These are phyloP conservation scores for Unio pictorum DNA, from an alignment of 2,888 invertebrate species.

Conservation along the genomic window DNA sequence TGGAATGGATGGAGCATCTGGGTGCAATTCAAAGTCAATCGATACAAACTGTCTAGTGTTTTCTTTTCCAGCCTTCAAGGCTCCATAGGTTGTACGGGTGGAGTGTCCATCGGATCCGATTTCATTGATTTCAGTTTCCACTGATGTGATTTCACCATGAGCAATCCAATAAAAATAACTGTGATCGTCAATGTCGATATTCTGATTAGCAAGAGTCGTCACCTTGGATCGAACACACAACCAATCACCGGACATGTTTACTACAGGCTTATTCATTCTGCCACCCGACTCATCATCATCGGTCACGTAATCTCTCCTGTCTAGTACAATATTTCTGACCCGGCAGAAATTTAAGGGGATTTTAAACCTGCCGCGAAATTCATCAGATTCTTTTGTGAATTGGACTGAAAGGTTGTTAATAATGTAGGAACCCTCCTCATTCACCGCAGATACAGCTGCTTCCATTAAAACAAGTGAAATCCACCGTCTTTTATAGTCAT, in stretches of 20 bases:
- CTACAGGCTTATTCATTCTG: slow-evolving; percentile 1
- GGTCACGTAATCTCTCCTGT: slow-evolving; percentile 4
- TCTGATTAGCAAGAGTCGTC: background rate
- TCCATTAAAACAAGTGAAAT: slow-evolving; percentile 30
- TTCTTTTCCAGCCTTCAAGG: background rate
- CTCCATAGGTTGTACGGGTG: too few species aligned
- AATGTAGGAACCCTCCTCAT: slow-evolving; percentile 10
- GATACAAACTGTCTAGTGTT: slow-evolving; percentile 2
- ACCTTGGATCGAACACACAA: slow-evolving; percentile 15
- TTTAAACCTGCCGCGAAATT: slow-evolving; percentile 13
- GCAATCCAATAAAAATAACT: background rate
- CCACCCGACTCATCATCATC: background rate
- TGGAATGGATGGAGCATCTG: slow-evolving; percentile 5
- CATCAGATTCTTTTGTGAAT: slow-evolving; percentile 1
- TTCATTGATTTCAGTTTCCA: background rate
- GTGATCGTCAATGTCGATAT: background rate
- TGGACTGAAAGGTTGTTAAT: slow-evolving; percentile 28
- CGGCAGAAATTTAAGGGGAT: slow-evolving; percentile 16
- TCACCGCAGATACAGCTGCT: slow-evolving; percentile 21
- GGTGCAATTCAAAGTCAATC: slow-evolving; percentile 19
- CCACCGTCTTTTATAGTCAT: slow-evolving; percentile 25
- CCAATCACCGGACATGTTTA: slow-evolving; percentile 10
- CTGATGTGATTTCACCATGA: slow-evolving; percentile 11
- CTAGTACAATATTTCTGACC: slow-evolving; percentile 26
- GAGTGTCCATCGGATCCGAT: background rate